A percentile compares a stretch with the other conserved stretches of the same genome.
Evolutionary conservation across 2,797 vertebrate species (phyloP).

Genomic region (Galaxias olidus): DNA sequence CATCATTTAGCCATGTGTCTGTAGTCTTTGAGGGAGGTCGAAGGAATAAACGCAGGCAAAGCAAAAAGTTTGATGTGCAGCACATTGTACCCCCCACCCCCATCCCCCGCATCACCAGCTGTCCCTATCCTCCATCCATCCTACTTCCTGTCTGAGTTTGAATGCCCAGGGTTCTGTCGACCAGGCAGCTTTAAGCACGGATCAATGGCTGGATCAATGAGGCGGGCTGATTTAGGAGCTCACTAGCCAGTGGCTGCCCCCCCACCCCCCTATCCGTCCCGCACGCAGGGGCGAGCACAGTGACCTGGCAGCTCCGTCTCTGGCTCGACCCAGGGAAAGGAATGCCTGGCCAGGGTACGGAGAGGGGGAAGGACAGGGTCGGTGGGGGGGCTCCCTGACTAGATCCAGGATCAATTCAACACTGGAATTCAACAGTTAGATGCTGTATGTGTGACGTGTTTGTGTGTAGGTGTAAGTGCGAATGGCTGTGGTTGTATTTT

Average conservation of each 20-base stretch:
- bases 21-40: too few species aligned
- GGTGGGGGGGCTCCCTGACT: constrained; percentile 42
- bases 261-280: constrained; percentile 3
- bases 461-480: neutral
- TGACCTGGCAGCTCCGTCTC: neutral
- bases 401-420: constrained; percentile 44
- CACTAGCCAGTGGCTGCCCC: constrained; percentile 19
- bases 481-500: too few species aligned
- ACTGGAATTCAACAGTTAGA: constrained; percentile 43
- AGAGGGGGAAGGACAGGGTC: constrained; percentile 31
- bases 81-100: too few species aligned
- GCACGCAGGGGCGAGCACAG: neutral
- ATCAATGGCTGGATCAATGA: constrained; percentile 56
- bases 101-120: too few species aligned
- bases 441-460: neutral
- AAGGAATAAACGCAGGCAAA: too few species aligned
- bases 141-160: too few species aligned
- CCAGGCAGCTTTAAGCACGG: constrained; percentile 29
- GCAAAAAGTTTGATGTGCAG: too few species aligned
- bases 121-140: too few species aligned
- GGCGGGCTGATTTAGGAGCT: neutral
- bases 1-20: too few species aligned
- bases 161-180: constrained; percentile 19
- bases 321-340: constrained; percentile 20
- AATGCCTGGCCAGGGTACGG: constrained; percentile 23